Base-by-base conservation (phyloP, 2,888 invertebrate genomes). In the Cephus pygmeus region DNA sequence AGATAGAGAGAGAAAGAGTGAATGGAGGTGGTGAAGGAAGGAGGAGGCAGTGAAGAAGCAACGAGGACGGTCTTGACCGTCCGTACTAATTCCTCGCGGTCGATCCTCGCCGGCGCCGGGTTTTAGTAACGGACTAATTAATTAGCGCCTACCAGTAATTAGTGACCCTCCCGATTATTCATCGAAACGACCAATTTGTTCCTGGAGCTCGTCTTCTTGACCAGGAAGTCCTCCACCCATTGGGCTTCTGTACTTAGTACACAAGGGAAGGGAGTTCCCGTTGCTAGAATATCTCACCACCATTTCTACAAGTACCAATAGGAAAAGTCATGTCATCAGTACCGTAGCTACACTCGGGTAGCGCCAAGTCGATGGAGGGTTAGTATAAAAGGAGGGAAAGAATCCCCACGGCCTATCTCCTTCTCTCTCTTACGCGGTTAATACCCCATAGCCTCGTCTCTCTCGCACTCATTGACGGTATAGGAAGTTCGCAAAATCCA, bases 101-200 rank as follows among this genome's bases (percentile, higher is more conserved):
- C 56, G 56, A 56, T 56, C 23, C 56, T 56, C 31, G 71, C 71
- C 31, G 71, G 34, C 69, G 75, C 33, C 34, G 77, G 75, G 56
- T 84, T 83, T 82, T 81, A 82, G 79, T 82, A 69, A 80, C 84
- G 85, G 87, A 88, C 86, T 89, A 88, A 88, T 88, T 86, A 88
- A 87, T 87, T 84, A 87, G 83, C 76, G 78, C 76, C 77, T 75
- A 77, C 75, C 76, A 81, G 81, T 82, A 86, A 88, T 87, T 86
- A 87, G 84, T 79, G 79, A 56, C 76, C 77, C 75, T 12, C 75
- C 75, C 85, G 84, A 85, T 87, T 85, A 85, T 84, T 87, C 85
- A 85, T 85, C 80, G 74, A 34, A 56, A 40, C 73, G 76, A 76
- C 78, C 75, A 78, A 78, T 78, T 75, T 73, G 75, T 78, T 75